phyloP scores from a whole-genome alignment of 2,113 vertebrate species.

The Neopipo cinnamomea region DNA sequence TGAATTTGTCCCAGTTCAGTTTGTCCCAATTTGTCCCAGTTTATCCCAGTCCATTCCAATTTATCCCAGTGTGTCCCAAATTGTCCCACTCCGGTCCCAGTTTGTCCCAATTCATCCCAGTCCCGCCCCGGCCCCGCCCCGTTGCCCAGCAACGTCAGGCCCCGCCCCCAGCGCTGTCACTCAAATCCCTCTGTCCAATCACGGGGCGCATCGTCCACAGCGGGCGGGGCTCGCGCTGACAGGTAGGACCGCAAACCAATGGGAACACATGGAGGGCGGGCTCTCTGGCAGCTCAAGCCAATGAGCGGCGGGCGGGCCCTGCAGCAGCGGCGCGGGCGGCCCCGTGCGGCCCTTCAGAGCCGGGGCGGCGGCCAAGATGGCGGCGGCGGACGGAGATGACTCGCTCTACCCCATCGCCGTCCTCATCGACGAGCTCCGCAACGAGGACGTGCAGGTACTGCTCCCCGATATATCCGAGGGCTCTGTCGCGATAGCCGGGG shows the following conservation, averaged over 20 bases:
- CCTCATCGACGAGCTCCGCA: background rate
- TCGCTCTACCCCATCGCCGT: background rate
- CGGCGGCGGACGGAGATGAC: background rate
- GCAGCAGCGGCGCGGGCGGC: background rate
- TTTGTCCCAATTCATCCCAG: background rate
- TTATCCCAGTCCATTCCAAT: no score
- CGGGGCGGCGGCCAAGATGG: background rate
- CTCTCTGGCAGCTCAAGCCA: background rate
- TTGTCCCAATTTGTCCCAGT: background rate
- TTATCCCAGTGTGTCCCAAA: background rate
- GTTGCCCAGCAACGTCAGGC: background rate
- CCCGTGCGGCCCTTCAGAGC: background rate
- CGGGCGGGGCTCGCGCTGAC: background rate
- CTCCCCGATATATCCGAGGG: background rate
- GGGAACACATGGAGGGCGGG: background rate
- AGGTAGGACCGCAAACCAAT: accelerated
- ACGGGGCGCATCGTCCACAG: accelerated
- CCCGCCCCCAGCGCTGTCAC: background rate
- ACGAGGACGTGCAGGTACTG: background rate
- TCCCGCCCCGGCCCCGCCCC: background rate
- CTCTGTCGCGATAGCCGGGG: background rate
- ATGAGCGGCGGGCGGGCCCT: background rate
- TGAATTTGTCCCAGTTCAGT: background rate
- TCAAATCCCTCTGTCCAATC: background rate
- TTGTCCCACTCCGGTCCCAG: background rate